These are phyloP conservation scores for Calameuta pallipes DNA, from an alignment of 2,888 invertebrate species.

Conservation along the genomic window DNA sequence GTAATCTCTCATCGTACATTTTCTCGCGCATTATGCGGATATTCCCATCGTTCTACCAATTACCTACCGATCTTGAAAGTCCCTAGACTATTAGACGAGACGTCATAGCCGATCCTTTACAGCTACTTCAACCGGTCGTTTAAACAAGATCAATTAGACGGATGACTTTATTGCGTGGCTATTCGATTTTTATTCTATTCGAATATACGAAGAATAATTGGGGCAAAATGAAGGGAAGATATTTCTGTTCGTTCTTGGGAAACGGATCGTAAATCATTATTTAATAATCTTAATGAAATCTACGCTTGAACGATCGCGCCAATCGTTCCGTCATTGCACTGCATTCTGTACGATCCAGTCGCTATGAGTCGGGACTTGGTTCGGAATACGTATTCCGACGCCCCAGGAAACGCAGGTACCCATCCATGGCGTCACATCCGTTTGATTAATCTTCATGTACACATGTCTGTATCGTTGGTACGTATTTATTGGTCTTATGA, in stretches of 20 bases:
- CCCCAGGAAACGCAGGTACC: slow-evolving; percentile 1
- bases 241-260: slow-evolving; percentile 1
- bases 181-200: background rate
- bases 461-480: background rate
- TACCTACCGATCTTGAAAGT: slow-evolving; percentile 69
- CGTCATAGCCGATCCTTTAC: background rate
- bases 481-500: background rate
- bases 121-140: background rate
- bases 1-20: background rate
- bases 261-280: slow-evolving; percentile 14
- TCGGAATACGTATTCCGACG: background rate
- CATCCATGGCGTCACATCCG: slow-evolving; percentile 49
- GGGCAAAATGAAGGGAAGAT: background rate
- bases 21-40: background rate
- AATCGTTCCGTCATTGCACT: background rate
- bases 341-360: background rate
- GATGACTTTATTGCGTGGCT: background rate
- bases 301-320: background rate
- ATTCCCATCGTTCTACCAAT: slow-evolving; percentile 46
- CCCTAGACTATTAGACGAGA: slow-evolving; percentile 55
- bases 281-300: slow-evolving; percentile 14
- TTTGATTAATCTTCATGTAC: slow-evolving; percentile 26
- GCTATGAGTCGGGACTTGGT: background rate
- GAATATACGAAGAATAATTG: background rate
- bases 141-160: background rate